Conservation (phyloP, 2,888 invertebrate species). For the Dyspetes luteomarginatus region DNA sequence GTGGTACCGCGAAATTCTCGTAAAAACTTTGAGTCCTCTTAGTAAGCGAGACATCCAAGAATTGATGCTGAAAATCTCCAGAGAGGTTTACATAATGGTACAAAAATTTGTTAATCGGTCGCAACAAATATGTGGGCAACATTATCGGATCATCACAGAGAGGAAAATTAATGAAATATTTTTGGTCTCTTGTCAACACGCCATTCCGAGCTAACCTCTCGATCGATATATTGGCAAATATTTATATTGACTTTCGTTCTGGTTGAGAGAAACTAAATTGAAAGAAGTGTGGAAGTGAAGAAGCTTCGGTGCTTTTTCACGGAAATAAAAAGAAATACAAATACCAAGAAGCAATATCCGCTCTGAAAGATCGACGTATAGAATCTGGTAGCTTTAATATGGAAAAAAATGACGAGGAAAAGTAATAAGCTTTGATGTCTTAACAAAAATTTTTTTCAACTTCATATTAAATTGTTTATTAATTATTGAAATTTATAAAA, state of each 20-base stretch:
- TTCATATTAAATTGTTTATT: no score
- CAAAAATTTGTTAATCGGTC: no score
- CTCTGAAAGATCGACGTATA: conserved; percentile 1
- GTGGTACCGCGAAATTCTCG: no score
- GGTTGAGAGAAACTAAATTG: not conserved
- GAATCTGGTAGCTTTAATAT: not conserved
- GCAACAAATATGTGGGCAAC: not conserved
- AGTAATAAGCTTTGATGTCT: not conserved
- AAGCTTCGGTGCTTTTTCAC: not conserved
- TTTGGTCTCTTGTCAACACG: not conserved
- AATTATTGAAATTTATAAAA: no score
- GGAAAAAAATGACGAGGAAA: not conserved
- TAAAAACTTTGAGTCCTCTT: no score
- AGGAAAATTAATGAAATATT: not conserved
- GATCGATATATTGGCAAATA: not conserved
- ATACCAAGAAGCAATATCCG: conserved; percentile 46
- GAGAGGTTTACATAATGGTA: no score
- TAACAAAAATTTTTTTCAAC: no score
- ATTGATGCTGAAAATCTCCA: no score
- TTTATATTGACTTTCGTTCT: not conserved
- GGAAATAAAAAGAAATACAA: not conserved
- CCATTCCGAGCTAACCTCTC: not conserved
- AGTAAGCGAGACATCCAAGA: no score
- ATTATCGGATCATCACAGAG: not conserved
- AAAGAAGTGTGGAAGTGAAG: no score